Evolutionary conservation across 1,140 invertebrate genomes (phyloP), one percentile per base, ranked within the genome.

Genomic region (Archivesica marissinica): DNA sequence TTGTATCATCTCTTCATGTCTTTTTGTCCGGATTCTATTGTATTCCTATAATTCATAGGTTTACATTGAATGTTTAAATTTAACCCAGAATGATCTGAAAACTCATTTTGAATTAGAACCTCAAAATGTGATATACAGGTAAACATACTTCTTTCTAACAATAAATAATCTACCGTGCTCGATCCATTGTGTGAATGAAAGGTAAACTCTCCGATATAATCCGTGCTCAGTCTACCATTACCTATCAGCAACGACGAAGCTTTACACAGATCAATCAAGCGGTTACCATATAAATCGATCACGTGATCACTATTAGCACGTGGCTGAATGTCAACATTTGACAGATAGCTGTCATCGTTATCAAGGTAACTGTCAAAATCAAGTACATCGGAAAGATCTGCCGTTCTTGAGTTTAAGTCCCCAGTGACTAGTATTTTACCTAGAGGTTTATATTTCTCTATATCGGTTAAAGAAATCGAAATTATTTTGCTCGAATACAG

Each of bases 221-320:
- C 70, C 1, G 30, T 15, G n/a, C 33, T 28, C 30, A 75, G 35
- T 52, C 47, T 44, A 38, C 44, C 44, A 33, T 75, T 75, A 54
- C 72, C 72, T 20, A 52, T 75, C 7, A 75, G 20, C 17, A 52
- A 75, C 7, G 72, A 30, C 20, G 72, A 52, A 35, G 72, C 50
- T 75, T 75, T 44, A 30, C 72, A 75, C 6, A 75, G 72, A 4
- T 75, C 72, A 75, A 52, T 75, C 41, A 75, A 75, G 44, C 47
- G 72, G 25, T 35, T 75, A 25, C 72, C 72, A 30, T 75, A 30
- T 54, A 6, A 52, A 75, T 75, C 72, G 54, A 54, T n/a, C 35
- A 75, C 72, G 2, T 30, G 25, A 44, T 75, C 72, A n/a, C 25
- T 25, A 20, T 20, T 35, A 20, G 20, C 25, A 35, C 72, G 72